Conservation (phyloP, 2,888 invertebrate species). For the Ecliptopera silaceata region DNA sequence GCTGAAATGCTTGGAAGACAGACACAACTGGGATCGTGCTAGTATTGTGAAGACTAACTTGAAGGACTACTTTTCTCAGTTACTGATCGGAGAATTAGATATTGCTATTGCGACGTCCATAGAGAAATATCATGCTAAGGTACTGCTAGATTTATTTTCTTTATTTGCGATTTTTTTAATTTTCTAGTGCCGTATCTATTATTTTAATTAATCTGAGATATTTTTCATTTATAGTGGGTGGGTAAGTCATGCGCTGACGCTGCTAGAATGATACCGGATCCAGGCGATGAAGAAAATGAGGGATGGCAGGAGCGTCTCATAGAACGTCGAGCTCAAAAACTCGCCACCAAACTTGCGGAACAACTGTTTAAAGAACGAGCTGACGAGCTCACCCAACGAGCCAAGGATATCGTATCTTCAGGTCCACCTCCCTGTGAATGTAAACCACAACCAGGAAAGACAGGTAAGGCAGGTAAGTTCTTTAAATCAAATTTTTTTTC, state of each 20-base stretch:
- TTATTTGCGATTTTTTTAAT: background rate
- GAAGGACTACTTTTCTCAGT: slow-evolving; percentile 58
- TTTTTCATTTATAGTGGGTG: slow-evolving; percentile 58
- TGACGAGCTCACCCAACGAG: slow-evolving; percentile 53
- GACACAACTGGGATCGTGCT: slow-evolving; percentile 68
- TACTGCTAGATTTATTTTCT: slow-evolving; percentile 27
- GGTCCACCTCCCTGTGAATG: slow-evolving; percentile 63
- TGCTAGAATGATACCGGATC: slow-evolving; percentile 40
- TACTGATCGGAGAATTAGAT: slow-evolving; percentile 67
- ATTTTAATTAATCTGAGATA: background rate
- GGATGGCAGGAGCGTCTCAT: slow-evolving; percentile 58
- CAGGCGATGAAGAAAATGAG: slow-evolving; percentile 40
- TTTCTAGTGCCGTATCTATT: background rate
- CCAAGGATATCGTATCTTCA: slow-evolving; percentile 49
- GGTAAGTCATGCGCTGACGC: slow-evolving; percentile 62
- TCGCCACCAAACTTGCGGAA: slow-evolving; percentile 63
- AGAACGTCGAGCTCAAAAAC: slow-evolving; percentile 59
- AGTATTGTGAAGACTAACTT: slow-evolving; percentile 61
- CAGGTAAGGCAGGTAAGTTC: too few species aligned
- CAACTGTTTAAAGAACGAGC: slow-evolving; percentile 60
- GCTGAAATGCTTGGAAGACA: slow-evolving; percentile 72
- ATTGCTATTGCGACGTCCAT: slow-evolving; percentile 73
- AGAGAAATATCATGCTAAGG: slow-evolving; percentile 73
- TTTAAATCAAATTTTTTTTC: too few species aligned
- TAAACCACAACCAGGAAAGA: slow-evolving; percentile 20